Evolutionary conservation across 2,113 vertebrate species (phyloP).

Genomic region (Toxotes chatareus): DNA sequence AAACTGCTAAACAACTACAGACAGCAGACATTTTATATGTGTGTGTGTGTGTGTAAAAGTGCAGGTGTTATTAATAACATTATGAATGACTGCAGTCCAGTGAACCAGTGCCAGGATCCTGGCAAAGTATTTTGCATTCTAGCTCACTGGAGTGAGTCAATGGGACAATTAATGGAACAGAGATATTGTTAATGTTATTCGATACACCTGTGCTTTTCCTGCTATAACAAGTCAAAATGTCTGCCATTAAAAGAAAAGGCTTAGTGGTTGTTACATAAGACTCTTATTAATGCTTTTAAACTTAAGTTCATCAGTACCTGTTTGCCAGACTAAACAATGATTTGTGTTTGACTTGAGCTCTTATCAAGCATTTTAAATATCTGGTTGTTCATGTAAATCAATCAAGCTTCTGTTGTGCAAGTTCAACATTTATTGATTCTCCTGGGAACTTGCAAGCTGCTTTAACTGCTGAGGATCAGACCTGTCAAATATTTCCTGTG

Average conservation of each 20-base stretch:
- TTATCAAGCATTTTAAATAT: slow-evolving; percentile 6
- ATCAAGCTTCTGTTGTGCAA: neutral
- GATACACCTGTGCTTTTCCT: no score
- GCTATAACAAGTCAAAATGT: no score
- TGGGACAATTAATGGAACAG: neutral
- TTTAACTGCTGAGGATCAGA: neutral
- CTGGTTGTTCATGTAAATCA: slow-evolving; percentile 19
- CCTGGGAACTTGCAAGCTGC: neutral
- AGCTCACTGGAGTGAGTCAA: neutral
- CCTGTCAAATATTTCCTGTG: neutral
- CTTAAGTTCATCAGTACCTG: neutral
- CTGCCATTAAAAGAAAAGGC: neutral
- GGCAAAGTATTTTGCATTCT: neutral
- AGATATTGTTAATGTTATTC: neutral
- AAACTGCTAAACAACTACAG: neutral
- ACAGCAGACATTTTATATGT: neutral
- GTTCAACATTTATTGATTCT: neutral
- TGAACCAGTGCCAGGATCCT: neutral
- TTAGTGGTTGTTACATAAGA: neutral
- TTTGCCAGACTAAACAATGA: neutral
- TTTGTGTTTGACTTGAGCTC: neutral
- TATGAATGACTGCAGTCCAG: neutral
- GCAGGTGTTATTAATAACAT: neutral
- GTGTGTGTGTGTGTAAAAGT: neutral
- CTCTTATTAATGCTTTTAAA: neutral